Evolutionary conservation across 2,888 invertebrate genomes (phyloP), one percentile per base, ranked within the genome.

Genomic region (Cryptocheilus praepositus): DNA sequence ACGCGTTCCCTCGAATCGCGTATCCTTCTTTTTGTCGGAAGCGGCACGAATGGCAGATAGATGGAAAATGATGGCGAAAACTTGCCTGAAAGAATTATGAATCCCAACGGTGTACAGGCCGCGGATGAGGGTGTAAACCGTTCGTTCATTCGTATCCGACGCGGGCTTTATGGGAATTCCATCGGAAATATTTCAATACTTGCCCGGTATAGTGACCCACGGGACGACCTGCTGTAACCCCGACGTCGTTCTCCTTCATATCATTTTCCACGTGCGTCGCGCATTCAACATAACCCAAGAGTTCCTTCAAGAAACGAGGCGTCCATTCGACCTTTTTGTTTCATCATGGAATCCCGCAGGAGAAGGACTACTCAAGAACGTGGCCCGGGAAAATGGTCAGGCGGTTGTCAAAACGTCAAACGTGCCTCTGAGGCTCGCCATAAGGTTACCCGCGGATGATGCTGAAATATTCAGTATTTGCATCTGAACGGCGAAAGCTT

Each of bases 141-240:
- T 74, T 73, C 80, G 67, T 80, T 80, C 76, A 63, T 70, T 73
- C 71, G 67, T 64, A 63, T 72, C 62, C 70, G 25, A 44, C 58
- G 64, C 64, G 64, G 73, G 71, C 72, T 80, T 79, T 75, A 83
- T 82, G 80, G 77, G 81, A 82, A 85, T 85, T 83, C 83, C 79
- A 82, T 82, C 52, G 79, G 73, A 77, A 83, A 83, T 84, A 84
- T 84, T 83, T 83, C 81, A 77, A 77, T 81, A 78, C 72, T 64
- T 67, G 71, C 11, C 18, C 53, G 15, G 16, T 21, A 16, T 53
- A 62, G 71, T 57, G 67, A 46, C 76, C 58, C 63, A 61, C 62
- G 70, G 70, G 71, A 67, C 67, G 63, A 67, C 60, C 36, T 36
- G 25, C 25, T 25, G 3, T 36, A 36, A 36, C 36, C 36, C 36